Evolutionary conservation across 2,113 vertebrate species (phyloP).

Genomic region (Phycodurus eques): DNA sequence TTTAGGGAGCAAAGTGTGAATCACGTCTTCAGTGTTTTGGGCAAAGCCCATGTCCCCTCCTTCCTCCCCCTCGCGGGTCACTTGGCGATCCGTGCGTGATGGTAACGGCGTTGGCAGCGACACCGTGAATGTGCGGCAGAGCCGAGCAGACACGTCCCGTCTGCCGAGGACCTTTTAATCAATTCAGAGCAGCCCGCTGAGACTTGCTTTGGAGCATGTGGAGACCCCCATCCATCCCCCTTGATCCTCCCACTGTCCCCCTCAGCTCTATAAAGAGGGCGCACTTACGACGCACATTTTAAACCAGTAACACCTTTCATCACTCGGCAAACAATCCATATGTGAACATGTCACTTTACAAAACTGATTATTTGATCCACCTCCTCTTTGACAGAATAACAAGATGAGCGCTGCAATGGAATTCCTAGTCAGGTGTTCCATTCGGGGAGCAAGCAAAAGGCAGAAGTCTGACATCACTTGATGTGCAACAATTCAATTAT

Average conservation of each 20-base stretch:
- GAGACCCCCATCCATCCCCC: not conserved
- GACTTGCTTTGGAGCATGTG: constrained; percentile 41
- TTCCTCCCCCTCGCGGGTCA: not conserved
- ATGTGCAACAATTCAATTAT: too few relatives aligned
- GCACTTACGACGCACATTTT: constrained; percentile 56
- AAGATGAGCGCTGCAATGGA: too few relatives aligned
- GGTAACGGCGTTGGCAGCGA: constrained; percentile 7
- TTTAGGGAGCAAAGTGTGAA: constrained; percentile 4
- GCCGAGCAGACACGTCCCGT: constrained; percentile 48
- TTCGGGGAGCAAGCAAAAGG: too few relatives aligned
- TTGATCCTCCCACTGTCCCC: not conserved
- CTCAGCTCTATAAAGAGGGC: constrained; percentile 46
- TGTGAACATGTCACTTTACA: not conserved
- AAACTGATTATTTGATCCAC: too few relatives aligned
- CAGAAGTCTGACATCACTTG: too few relatives aligned
- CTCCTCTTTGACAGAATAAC: too few relatives aligned
- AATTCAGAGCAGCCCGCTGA: constrained; percentile 54
- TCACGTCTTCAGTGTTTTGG: constrained; percentile 11
- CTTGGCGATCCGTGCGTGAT: constrained; percentile 24
- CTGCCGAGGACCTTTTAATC: constrained; percentile 46
- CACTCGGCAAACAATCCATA: not conserved
- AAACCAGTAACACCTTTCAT: constrained; percentile 24
- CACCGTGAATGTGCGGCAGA: constrained; percentile 46
- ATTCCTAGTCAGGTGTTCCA: too few relatives aligned
- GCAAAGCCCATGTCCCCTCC: constrained; percentile 1